Evolutionary conservation across 2,888 invertebrate species (phyloP).

Genomic region (Acronicta aceris): DNA sequence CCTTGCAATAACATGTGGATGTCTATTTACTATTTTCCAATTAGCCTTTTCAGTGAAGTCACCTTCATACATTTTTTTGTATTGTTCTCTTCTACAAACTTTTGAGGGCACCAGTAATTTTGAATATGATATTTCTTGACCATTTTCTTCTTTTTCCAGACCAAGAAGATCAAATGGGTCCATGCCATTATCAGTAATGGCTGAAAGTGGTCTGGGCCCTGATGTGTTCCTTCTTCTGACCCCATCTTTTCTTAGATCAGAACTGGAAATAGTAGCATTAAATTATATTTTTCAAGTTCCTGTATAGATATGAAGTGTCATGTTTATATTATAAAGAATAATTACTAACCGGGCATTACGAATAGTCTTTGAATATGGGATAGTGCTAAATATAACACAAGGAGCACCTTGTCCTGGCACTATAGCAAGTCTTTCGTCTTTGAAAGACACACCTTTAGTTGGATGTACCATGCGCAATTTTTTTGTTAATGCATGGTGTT

Average conservation of each 20-base stretch:
- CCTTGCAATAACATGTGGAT: slow-evolving; percentile 90
- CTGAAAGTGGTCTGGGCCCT: slow-evolving; percentile 94
- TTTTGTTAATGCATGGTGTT: slow-evolving; percentile 87
- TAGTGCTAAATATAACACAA: slow-evolving; percentile 95
- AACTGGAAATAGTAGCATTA: slow-evolving; percentile 59
- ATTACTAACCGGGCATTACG: slow-evolving; percentile 89
- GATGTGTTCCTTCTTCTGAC: slow-evolving; percentile 94
- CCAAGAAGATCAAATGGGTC: slow-evolving; percentile 96
- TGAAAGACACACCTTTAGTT: slow-evolving; percentile 91
- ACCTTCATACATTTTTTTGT: slow-evolving; percentile 84
- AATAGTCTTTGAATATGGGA: slow-evolving; percentile 94
- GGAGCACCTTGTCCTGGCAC: slow-evolving; percentile 94
- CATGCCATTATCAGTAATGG: slow-evolving; percentile 94
- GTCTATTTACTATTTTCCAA: slow-evolving; percentile 81
- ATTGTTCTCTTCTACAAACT: slow-evolving; percentile 81
- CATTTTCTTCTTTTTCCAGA: slow-evolving; percentile 94
- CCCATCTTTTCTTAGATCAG: slow-evolving; percentile 92
- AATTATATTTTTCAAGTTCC: neutral
- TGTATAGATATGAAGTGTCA: too few relatives aligned
- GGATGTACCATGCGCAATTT: slow-evolving; percentile 90
- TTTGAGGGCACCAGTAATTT: slow-evolving; percentile 94
- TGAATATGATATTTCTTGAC: slow-evolving; percentile 97
- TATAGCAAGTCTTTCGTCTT: slow-evolving; percentile 95
- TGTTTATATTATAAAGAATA: neutral
- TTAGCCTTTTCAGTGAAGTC: slow-evolving; percentile 81